These are phyloP conservation scores for Polydrusus cervinus DNA, from an alignment of 2,888 invertebrate genomes.

Conservation along the genomic window DNA sequence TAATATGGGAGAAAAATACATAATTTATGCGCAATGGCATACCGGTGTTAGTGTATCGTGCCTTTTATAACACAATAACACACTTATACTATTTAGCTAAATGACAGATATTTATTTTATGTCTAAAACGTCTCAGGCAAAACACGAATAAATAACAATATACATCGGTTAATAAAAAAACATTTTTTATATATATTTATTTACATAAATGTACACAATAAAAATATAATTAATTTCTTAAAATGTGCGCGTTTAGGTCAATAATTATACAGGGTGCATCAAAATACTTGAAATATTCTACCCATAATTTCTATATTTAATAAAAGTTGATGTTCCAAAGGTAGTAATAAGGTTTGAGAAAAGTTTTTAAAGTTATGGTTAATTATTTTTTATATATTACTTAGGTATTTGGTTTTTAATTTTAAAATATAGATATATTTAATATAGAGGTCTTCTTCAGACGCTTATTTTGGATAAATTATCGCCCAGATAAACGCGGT, in stretches of 20 bases:
- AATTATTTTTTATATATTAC: too few species aligned
- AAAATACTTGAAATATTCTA: neutral
- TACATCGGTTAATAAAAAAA: slow-evolving; percentile 20
- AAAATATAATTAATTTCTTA: slow-evolving; percentile 29
- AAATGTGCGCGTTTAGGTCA: slow-evolving; percentile 18
- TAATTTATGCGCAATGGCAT: too few species aligned
- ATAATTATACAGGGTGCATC: slow-evolving; percentile 36
- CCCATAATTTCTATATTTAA: neutral
- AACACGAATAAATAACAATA: slow-evolving; percentile 7
- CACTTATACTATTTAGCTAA: slow-evolving; percentile 2
- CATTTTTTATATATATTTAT: slow-evolving; percentile 34
- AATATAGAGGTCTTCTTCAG: too few species aligned
- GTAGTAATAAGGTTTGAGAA: too few species aligned
- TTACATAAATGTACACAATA: slow-evolving; percentile 57
- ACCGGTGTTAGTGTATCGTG: too few species aligned
- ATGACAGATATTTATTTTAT: slow-evolving; percentile 12
- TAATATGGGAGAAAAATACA: too few species aligned
- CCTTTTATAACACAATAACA: slow-evolving; percentile 8
- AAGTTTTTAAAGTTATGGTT: too few species aligned
- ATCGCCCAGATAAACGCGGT: too few species aligned
- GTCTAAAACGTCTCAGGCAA: slow-evolving; percentile 7
- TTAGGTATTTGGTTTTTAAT: too few species aligned
- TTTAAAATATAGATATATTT: too few species aligned
- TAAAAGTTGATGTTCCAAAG: too few species aligned
- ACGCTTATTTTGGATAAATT: too few species aligned